A percentile compares a stretch with the other conserved stretches of the same genome.
Conservation (phyloP, 2,113 vertebrate species). For the Festucalex cinctus region DNA sequence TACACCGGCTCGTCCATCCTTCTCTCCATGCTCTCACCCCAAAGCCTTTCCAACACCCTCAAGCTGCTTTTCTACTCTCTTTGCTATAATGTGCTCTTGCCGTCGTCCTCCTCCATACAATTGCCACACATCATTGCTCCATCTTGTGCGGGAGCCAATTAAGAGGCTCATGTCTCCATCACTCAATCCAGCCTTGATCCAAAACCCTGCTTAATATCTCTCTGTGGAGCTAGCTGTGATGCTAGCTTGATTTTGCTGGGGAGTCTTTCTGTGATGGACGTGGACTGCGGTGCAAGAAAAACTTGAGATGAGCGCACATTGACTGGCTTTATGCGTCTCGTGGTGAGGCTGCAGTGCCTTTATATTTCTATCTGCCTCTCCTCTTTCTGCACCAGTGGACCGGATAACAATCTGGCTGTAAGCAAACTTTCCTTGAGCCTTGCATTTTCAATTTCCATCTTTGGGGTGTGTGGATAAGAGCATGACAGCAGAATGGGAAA, state of each 20-base stretch:
- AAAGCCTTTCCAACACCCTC: slow-evolving; percentile 32
- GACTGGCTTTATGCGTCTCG: slow-evolving; percentile 31
- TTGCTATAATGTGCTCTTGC: slow-evolving; percentile 41
- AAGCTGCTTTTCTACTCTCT: slow-evolving; percentile 43
- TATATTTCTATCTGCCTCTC: slow-evolving; percentile 34
- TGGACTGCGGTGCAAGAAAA: slow-evolving; percentile 36
- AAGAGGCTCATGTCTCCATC: slow-evolving; percentile 33
- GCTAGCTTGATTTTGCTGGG: slow-evolving; percentile 2
- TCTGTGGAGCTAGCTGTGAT: slow-evolving; percentile 47
- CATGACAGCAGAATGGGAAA: slow-evolving; percentile 24
- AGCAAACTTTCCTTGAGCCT: slow-evolving; percentile 57
- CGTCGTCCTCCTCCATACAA: slow-evolving; percentile 20
- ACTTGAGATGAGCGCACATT: slow-evolving; percentile 7
- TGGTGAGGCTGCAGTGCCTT: slow-evolving; percentile 15
- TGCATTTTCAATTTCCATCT: slow-evolving; percentile 54
- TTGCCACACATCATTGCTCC: slow-evolving; percentile 41
- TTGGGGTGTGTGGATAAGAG: slow-evolving; percentile 44
- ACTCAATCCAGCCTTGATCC: slow-evolving; percentile 32
- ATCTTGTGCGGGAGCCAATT: slow-evolving; percentile 52
- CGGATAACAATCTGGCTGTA: slow-evolving; percentile 61
- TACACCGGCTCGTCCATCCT: slow-evolving; percentile 25
- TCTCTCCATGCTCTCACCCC: slow-evolving; percentile 24
- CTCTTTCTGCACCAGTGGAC: slow-evolving; percentile 28
- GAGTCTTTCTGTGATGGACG: slow-evolving; percentile 22
- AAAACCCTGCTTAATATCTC: slow-evolving; percentile 49